Base-by-base conservation (phyloP, 2,797 vertebrate species). In the Phylloscopus collybita region DNA sequence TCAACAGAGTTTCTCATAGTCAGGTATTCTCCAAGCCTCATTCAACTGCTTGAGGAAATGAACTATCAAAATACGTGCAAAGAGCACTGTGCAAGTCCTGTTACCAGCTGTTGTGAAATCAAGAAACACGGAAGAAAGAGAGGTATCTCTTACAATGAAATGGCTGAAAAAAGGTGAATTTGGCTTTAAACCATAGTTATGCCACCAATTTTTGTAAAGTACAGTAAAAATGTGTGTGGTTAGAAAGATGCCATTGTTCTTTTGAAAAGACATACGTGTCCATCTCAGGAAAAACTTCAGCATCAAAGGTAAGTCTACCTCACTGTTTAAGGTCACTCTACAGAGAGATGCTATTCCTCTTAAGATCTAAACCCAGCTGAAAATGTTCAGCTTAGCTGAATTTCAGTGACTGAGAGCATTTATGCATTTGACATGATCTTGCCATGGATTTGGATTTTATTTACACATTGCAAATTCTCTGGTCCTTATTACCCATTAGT, bases 41-140 rank as follows among this genome's bases (percentile, higher is more conserved):
- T 20, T 74, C n/a, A 51, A 20, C 21, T 67, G 15, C 19, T 16
- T 67, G 11, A 83, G 15, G 29, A 92, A 84, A 56, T 26, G 5
- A 42, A 14, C 4, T 47, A 59, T 5, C 49, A 81, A 94, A 81
- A 36, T 14, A 16, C 14, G 13, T 20, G 6, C 7, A 40, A 78
- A 64, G 29, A 66, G 7, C 0, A 0, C 40, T 38, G 21, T 27
- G 11, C 8, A 57, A 67, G 47, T 64, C 25, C 19, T 72, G 16
- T 25, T 56, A 60, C 11, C 6, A 80, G 9, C 14, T 74, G 27
- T 9, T 73, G 23, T 45, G 60, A 65, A 75, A 88, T 13, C 16
- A 78, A 86, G 44, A 65, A 83, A 51, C 10, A 64, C 9, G 6
- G 26, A 71, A 25, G n/a, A 72, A 42, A 69, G 17, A 78, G 13